phyloP scores from a whole-genome alignment of 2,113 vertebrate genomes.

The Atractosteus spatula region DNA sequence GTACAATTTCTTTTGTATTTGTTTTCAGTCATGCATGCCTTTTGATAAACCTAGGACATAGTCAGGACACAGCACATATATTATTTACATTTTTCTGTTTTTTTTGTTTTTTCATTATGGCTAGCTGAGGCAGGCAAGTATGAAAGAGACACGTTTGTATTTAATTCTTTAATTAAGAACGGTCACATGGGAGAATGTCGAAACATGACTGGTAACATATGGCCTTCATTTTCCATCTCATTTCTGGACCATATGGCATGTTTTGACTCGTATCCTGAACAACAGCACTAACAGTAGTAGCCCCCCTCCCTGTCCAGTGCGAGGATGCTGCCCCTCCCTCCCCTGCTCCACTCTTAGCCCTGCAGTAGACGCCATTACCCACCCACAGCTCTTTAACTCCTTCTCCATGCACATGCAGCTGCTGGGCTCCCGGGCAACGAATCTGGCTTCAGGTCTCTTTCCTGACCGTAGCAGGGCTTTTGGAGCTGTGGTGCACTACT shows the following conservation, averaged over 20 bases:
- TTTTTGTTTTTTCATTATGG: conserved; percentile 54
- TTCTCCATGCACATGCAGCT: no score
- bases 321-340: conserved; percentile 7
- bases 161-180: conserved; percentile 22
- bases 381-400: no score
- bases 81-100: conserved; percentile 57
- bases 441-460: no score
- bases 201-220: conserved; percentile 41
- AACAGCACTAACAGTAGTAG: not conserved
- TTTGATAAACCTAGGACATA: no score
- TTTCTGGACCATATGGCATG: conserved; percentile 45
- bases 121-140: conserved; percentile 79
- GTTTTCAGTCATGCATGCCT: no score
- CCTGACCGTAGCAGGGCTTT: no score
- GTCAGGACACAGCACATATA: no score
- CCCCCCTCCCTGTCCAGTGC: not conserved
- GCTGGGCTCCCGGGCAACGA: no score
- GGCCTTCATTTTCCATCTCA: conserved; percentile 15
- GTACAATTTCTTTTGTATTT: no score
- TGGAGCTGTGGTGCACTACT: no score
- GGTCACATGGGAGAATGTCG: conserved; percentile 19
- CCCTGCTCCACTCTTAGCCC: not conserved
- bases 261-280: conserved; percentile 23
- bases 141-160: conserved; percentile 40
- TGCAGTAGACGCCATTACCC: not conserved